Base-by-base conservation (phyloP, 2,888 invertebrate genomes). In the Noctua comes region DNA sequence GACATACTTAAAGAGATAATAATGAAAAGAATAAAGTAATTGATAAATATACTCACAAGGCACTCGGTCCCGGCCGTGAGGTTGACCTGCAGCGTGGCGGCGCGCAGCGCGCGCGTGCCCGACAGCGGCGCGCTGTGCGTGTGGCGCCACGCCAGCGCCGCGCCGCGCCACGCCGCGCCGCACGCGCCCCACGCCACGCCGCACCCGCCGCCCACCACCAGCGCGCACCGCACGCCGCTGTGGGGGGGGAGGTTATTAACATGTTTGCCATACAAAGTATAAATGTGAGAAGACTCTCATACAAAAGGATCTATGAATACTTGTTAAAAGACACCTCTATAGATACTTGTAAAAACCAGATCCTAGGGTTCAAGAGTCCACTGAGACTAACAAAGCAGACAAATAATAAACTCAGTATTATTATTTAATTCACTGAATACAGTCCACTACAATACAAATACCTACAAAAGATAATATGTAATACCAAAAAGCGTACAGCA, bases 21-120 rank as follows among this genome's bases (percentile, higher is more conserved):
- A 46, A 46, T 46, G 24, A 8, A 51, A 1, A 54, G 8, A 54
- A 8, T 48, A 54, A 36, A 36, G 36, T 36, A 36, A 36, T 36
- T 36, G 0, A 36, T 36, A 36, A 36, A 36, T 36, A 40, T 40
- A 40, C 98, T 97, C 95, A 99, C 99, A 97, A 99, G 97, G 94
- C 99, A 99, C 95, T 99, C 98, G 89, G 97, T 96, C 80, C 98
- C 97, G 89, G 98, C 98, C 96, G 98, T 98, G 59, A 99, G 98
- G 92, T 99, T 99, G 82, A 99, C 98, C 96, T 99, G 99, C 84
- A 99, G 95, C 66, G 99, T 99, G 96, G 99, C 99, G 57, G 98
- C 98, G 79, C 98, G 80, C 2, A 96, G 78, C 0, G 96, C 95
- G 0, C 95, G 75, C 0, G 93, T 84, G 73, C 93, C 92, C 0